A percentile compares a stretch with the other conserved stretches of the same genome.
phyloP scores from a whole-genome alignment of 2,113 vertebrate species.

The Tricholaema leucomelas region DNA sequence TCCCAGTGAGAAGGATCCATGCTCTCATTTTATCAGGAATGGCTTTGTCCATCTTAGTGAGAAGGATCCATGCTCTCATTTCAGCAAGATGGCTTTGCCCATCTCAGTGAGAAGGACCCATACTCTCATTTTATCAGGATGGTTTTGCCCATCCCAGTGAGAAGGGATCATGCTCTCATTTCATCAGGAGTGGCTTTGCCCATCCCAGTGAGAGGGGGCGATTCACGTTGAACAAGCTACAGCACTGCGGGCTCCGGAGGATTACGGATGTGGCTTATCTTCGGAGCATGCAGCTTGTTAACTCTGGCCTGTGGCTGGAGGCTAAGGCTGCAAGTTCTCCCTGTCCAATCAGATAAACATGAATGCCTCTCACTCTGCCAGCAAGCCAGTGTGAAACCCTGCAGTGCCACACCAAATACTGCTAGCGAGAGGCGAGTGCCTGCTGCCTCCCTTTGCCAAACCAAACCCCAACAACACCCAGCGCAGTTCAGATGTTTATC shows the following conservation, averaged over 20 bases:
- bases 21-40: no score
- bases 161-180: no score
- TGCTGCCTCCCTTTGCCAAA: background rate
- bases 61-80: background rate
- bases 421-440: background rate
- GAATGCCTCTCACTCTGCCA: background rate
- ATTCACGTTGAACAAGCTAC: background rate
- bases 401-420: background rate
- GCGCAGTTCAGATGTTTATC: slow-evolving; percentile 2
- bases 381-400: background rate
- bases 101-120: background rate
- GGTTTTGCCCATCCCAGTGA: no score
- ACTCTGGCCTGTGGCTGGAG: background rate
- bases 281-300: background rate
- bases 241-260: fast-evolving
- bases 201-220: no score
- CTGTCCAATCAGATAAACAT: background rate
- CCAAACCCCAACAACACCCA: background rate
- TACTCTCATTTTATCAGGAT: no score
- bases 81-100: background rate
- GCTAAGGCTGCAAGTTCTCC: background rate
- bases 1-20: no score
- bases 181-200: no score
- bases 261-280: background rate
- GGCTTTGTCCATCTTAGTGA: no score